A percentile compares a stretch with the other conserved stretches of the same genome.
Evolutionary conservation across 2,113 vertebrate species (phyloP).

Genomic region (Agapornis roseicollis): DNA sequence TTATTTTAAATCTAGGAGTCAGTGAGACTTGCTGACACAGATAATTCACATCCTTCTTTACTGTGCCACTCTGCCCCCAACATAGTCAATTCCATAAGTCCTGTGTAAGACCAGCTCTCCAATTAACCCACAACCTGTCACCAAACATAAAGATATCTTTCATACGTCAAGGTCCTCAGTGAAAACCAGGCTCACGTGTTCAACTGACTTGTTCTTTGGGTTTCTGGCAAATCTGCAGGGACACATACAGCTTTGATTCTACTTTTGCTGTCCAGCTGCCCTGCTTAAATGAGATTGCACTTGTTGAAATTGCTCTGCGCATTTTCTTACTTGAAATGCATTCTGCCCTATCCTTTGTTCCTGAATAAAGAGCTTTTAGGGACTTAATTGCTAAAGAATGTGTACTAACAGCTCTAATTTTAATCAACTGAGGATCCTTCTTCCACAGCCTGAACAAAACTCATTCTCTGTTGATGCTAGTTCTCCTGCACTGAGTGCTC

Average conservation of each 20-base stretch:
- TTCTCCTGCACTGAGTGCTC: too few species aligned
- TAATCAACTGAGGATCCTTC: not conserved
- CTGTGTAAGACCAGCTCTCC: not conserved
- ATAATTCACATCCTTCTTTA: not conserved
- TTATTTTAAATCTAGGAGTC: not conserved
- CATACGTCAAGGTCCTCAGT: not conserved
- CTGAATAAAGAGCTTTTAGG: not conserved
- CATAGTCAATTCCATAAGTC: accelerated
- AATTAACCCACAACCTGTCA: not conserved
- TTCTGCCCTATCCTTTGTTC: not conserved
- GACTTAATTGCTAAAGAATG: not conserved
- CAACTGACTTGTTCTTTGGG: not conserved
- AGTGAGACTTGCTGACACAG: not conserved
- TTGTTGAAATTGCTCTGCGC: not conserved
- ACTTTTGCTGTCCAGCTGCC: not conserved
- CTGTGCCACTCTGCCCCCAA: not conserved
- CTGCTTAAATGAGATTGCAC: not conserved
- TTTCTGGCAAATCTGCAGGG: not conserved
- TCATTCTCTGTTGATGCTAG: not conserved
- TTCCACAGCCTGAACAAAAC: not conserved
- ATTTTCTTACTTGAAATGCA: not conserved
- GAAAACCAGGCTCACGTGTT: not conserved
- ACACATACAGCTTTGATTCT: not conserved
- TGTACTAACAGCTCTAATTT: not conserved
- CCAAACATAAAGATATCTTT: not conserved